Conservation (phyloP, 2,113 vertebrate genomes). For the Hucho hucho region DNA sequence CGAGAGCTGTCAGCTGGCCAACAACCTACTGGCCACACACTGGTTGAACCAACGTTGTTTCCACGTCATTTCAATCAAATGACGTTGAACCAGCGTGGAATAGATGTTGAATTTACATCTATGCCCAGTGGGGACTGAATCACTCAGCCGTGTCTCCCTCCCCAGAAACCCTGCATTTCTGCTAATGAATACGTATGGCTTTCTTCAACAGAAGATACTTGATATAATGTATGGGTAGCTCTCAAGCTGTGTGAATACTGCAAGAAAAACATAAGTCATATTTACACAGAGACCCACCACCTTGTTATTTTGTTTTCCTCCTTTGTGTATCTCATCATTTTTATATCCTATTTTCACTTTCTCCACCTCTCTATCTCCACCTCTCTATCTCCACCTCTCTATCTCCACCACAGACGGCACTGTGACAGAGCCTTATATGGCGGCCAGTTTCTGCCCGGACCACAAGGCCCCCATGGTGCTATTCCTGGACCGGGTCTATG, state of each 20-base stretch:
- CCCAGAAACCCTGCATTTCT: slow-evolving; percentile 25
- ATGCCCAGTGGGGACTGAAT: not conserved
- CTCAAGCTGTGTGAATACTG: not conserved
- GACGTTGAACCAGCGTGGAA: too few relatives aligned
- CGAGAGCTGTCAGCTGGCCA: slow-evolving; percentile 41
- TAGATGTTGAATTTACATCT: too few relatives aligned
- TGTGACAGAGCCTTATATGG: slow-evolving; percentile 91
- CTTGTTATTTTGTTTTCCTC: not conserved
- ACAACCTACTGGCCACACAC: not conserved
- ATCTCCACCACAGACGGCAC: slow-evolving; percentile 80
- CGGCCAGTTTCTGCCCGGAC: slow-evolving; percentile 93
- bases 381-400: not conserved
- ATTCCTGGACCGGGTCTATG: slow-evolving; percentile 96
- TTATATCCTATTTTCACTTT: not conserved
- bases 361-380: slow-evolving; percentile 11
- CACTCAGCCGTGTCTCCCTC: slow-evolving; percentile 14
- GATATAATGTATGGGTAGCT: slow-evolving; percentile 28
- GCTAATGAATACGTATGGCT: slow-evolving; percentile 51
- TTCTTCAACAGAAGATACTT: slow-evolving; percentile 45
- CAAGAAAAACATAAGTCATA: not conserved
- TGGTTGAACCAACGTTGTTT: too few relatives aligned
- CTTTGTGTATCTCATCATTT: too few relatives aligned
- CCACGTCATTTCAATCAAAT: too few relatives aligned
- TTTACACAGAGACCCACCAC: not conserved
- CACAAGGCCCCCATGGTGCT: slow-evolving; percentile 98